Conservation (phyloP, 2,797 vertebrate genomes). For the Lepus oiostolus region DNA sequence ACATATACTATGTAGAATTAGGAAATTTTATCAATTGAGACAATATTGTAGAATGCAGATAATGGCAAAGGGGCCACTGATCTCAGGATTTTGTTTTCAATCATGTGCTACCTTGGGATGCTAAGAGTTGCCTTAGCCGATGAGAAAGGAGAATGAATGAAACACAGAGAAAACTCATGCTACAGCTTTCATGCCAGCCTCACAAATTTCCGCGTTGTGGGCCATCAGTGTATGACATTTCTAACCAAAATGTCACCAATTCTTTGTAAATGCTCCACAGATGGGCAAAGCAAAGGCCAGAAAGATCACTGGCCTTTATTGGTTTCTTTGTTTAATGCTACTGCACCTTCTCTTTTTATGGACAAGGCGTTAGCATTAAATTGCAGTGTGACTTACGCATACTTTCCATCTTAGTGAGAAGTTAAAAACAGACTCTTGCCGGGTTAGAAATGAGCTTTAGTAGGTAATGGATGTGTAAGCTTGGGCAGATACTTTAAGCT, state of each 20-base stretch:
- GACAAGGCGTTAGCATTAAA: background rate
- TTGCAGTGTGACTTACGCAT: background rate
- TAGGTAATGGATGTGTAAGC: background rate
- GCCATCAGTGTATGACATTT: slow-evolving; percentile 23
- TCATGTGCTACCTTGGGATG: background rate
- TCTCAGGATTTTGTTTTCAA: slow-evolving; percentile 8
- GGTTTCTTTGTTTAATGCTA: slow-evolving; percentile 32
- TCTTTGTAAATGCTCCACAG: background rate
- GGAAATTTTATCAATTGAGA: background rate
- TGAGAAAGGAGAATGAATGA: slow-evolving; percentile 20
- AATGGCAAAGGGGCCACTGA: background rate
- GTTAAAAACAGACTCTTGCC: slow-evolving; percentile 19
- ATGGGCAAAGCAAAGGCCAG: background rate
- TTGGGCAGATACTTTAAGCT: background rate
- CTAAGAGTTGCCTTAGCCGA: background rate
- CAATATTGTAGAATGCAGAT: background rate
- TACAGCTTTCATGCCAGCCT: background rate
- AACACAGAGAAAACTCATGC: background rate
- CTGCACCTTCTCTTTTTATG: background rate
- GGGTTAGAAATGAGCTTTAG: background rate
- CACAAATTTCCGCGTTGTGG: background rate
- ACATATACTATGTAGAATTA: background rate
- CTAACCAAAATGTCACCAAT: background rate
- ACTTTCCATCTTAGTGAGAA: slow-evolving; percentile 23
- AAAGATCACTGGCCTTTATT: background rate